Evolutionary conservation across 2,888 invertebrate genomes (phyloP), one percentile per base, ranked within the genome.

Genomic region (Cenopis cana): DNA sequence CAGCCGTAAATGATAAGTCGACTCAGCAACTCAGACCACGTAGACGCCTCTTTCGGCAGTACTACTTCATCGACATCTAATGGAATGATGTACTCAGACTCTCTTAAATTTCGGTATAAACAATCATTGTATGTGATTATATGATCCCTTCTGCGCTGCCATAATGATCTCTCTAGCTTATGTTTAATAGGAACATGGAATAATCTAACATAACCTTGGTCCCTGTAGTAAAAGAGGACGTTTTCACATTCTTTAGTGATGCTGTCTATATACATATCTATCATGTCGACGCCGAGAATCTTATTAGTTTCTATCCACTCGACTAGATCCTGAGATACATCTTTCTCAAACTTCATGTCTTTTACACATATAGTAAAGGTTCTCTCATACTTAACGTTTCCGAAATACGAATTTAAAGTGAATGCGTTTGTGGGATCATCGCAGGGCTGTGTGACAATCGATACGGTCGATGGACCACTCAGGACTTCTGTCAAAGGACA

Each of bases 41-140:
- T 95, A 59, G 89, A 82, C 29, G 93, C 92, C 74, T 90, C 86
- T 82, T 95, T 94, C 18, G 97, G 97, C 67, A 97, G 91, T 69
- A 97, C 94, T 61, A 96, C 91, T 89, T 97, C 97, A 84, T 97
- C 97, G 56, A 96, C 92, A 82, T 97, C 97, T 76, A 97, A 86
- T 11, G 96, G 96, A 36, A 96, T 89, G 18, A 96, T 89, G 82
- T 93, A 96, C 78, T 95, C 93, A 50, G 96, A 95, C 75, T 91
- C 91, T 77, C 94, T 88, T 65, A 96, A 87, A 87, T 96, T 96
- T 82, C 96, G 94, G 84, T 97, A 96, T 72, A 97, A 94, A 82
- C 97, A 97, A 84, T 96, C 96, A 84, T 97, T 97, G 85, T 97
- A 97, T 0, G 96, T 95, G 74, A 97, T 93, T 41, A 97, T 89